Evolutionary conservation across 1,140 invertebrate genomes (phyloP), one percentile per base, ranked within the genome.

Genomic region (Leptinotarsa lineolata): DNA sequence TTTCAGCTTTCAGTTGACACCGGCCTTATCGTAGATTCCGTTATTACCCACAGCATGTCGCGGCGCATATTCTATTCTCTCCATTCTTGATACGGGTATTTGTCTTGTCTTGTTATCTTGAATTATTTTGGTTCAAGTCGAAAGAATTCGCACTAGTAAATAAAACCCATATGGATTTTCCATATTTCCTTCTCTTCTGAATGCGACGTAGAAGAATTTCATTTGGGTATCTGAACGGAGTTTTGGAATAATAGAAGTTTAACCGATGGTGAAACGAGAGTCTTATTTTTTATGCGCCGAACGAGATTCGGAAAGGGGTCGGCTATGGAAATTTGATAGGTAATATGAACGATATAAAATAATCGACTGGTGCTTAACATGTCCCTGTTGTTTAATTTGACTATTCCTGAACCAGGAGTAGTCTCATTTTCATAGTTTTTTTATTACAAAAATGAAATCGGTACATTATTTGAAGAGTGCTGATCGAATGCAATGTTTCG

Each of bases 91-190:
- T 63, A 21, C 20, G 22, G 60, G 60, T 21, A 63, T 63, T 63
- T 24, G 60, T 63, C 20, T 63, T 63, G 60, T 63, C 60, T n/a
- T 63, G 60, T 63, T 63, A 63, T 72, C 24, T 15, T 68, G 16
- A 68, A 68, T 48, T 48, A 48, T 68, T 68, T 68, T n/a, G 18
- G 20, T n/a, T 54, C 15, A 54, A 54, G 48, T 54, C 16, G 48
- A 54, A 54, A 54, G 48, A 54, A 54, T 54, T 54, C 48, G 48
- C 30, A 54, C 48, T 54, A 54, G 48, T 54, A 54, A 54, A 54
- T 54, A 54, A 54, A 54, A 54, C 48, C 48, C 48, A 13, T 54
- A 54, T 54, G 48, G 48, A 54, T 54, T 54, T 54, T 54, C 48
- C 48, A 54, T 54, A 54, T 54, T 54, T 54, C 48, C 16, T 54